A percentile compares a stretch with the other conserved stretches of the same genome.
Evolutionary conservation across 1,140 invertebrate genomes (phyloP).

Genomic region (Drosophila oshimai): DNA sequence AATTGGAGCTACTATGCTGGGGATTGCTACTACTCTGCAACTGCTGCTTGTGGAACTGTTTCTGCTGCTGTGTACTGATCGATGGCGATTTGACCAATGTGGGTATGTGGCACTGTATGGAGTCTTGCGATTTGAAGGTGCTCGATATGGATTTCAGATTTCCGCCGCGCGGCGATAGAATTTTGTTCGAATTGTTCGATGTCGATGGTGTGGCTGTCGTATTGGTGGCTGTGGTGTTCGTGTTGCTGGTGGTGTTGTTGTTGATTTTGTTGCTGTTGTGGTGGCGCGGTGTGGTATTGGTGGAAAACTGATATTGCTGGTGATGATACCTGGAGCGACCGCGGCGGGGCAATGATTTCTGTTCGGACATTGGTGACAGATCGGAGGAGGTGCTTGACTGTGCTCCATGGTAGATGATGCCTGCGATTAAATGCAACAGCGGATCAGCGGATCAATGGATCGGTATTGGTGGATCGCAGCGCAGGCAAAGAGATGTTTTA

Average conservation of each 20-base stretch:
- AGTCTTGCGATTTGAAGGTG: slow-evolving; percentile 82
- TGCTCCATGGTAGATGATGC: slow-evolving; percentile 89
- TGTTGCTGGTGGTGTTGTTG: slow-evolving; percentile 62
- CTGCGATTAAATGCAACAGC: slow-evolving; percentile 81
- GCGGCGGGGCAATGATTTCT: slow-evolving; percentile 88
- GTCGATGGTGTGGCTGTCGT: slow-evolving; percentile 62
- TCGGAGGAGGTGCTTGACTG: slow-evolving; percentile 90
- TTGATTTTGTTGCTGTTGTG: slow-evolving; percentile 80
- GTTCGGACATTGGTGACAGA: slow-evolving; percentile 90
- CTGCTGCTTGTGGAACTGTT: slow-evolving; percentile 71
- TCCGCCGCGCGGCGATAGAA: slow-evolving; percentile 78
- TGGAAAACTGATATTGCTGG: slow-evolving; percentile 83
- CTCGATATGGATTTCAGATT: slow-evolving; percentile 81
- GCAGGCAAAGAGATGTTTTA: slow-evolving; percentile 18
- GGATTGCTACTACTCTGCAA: slow-evolving; percentile 34
- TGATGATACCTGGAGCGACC: slow-evolving; percentile 87
- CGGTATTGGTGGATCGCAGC: slow-evolving; percentile 33
- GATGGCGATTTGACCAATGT: slow-evolving; percentile 81
- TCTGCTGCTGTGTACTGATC: slow-evolving; percentile 79
- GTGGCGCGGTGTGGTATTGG: slow-evolving; percentile 83
- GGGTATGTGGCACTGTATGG: slow-evolving; percentile 81
- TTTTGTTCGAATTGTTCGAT: slow-evolving; percentile 63
- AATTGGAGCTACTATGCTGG: slow-evolving; percentile 38
- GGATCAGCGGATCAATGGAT: slow-evolving; percentile 2
- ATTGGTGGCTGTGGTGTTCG: slow-evolving; percentile 55